Base-by-base conservation (phyloP, 2,113 vertebrate genomes). In the Lynx canadensis region DNA sequence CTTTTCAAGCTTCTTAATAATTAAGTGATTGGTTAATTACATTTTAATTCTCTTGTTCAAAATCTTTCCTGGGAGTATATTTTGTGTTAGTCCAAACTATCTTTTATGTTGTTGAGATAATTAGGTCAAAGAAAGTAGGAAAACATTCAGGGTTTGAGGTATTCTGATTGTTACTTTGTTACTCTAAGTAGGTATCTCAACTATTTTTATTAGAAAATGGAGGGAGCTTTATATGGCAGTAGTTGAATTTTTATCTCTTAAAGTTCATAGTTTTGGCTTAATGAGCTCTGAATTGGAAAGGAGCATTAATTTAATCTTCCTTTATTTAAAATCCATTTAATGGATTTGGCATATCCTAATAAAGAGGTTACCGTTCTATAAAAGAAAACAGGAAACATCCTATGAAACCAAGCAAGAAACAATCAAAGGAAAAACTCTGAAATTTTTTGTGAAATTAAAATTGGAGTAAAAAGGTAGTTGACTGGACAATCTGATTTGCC, bases 21-120 rank as follows among this genome's bases (percentile, higher is more conserved):
- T 95, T 97, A 94, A 94, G n/a, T 89, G 96, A 69, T 82, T 95
- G 48, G 38, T 66, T 97, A 95, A 95, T 93, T 94, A 89, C 25
- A 76, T 96, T 60, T 86, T 66, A 74, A 94, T 76, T 41, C n/a
- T 97, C 48, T 94, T 74, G 13, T 74, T 91, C 89, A 95, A 82
- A 97, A 87, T 93, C 69, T 97, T 87, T 73, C 52, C n/a, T 80
- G 68, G 5, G 93, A 91, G 52, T 97, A 65, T 91, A 81, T 82
- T 89, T 92, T 89, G 18, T 87, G 48, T 88, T 91, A 23, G 36
- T 86, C 68, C 29, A 91, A 74, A 79, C 38, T 92, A 71, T 86
- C 45, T 65, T 95, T 96, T 89, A 60, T 63, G 63, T 89, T 88
- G 29, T 84, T 97, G 36, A 78, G 52, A 52, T 82, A 84, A 95